These are phyloP conservation scores for Hippoglossus stenolepis DNA, from an alignment of 2,113 vertebrate genomes.

Conservation along the genomic window DNA sequence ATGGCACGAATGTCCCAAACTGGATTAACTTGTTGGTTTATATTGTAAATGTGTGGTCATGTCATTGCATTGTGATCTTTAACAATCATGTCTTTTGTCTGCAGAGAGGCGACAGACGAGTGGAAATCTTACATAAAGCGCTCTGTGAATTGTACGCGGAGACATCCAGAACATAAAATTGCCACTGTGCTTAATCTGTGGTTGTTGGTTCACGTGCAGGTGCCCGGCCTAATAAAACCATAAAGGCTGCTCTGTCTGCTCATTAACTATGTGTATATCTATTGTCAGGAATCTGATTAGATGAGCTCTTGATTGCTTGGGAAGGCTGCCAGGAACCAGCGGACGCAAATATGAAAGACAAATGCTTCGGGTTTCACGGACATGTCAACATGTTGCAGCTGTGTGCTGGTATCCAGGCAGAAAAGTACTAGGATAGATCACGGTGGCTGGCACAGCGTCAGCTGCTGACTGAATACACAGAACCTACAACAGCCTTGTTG, in stretches of 20 bases:
- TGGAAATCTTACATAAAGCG: constrained; percentile 50
- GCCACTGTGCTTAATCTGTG: constrained; percentile 1
- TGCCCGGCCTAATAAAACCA: constrained; percentile 25
- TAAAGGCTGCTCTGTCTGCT: background rate
- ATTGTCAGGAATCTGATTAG: constrained; percentile 33
- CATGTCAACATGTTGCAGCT: constrained; percentile 53
- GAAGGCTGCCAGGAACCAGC: constrained; percentile 10
- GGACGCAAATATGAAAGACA: constrained; percentile 51
- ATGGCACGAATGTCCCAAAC: constrained; percentile 65
- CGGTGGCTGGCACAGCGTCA: background rate
- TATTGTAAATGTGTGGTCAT: constrained; percentile 35
- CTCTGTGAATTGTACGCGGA: constrained; percentile 1
- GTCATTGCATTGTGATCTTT: constrained; percentile 58
- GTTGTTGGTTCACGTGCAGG: constrained; percentile 21
- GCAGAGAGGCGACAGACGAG: constrained; percentile 22
- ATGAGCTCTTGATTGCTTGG: constrained; percentile 43
- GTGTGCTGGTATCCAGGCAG: constrained; percentile 66
- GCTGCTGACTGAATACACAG: constrained; percentile 21
- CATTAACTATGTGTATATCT: background rate
- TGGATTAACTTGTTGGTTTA: constrained; percentile 73
- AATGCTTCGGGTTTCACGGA: constrained; percentile 59
- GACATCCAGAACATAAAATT: constrained; percentile 3
- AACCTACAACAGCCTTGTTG: constrained; percentile 23
- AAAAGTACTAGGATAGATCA: constrained; percentile 49
- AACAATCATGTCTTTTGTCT: constrained; percentile 60